Percentiles rank a stretch among this genome's conserved stretches.
Conservation (phyloP, 2,113 vertebrate genomes). For the Leuciscus idus region DNA sequence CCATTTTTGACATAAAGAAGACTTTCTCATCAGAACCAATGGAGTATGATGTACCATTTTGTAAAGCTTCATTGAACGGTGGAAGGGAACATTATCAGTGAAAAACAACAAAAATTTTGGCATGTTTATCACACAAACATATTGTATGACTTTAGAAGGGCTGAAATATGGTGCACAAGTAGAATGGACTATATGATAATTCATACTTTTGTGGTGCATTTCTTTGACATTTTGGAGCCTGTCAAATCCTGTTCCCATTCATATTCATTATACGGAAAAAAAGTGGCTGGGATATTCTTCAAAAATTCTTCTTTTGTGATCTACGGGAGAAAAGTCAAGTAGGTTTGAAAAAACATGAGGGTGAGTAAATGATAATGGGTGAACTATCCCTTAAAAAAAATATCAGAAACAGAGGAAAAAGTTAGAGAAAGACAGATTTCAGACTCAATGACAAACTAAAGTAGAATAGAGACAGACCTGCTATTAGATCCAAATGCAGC, state of each 20-base stretch:
- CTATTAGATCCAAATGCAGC: constrained; percentile 74
- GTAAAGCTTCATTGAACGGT: background rate
- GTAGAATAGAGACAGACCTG: constrained; percentile 67
- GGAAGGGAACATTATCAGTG: background rate
- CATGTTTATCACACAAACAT: background rate
- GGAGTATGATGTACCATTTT: background rate
- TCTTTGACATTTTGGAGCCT: background rate
- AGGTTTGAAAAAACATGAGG: background rate
- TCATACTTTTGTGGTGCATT: background rate
- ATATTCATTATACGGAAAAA: background rate
- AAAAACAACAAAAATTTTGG: background rate
- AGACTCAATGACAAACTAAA: background rate
- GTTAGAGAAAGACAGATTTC: background rate
- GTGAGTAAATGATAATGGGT: background rate
- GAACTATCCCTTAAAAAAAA: background rate
- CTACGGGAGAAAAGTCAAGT: background rate
- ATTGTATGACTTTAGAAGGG: background rate
- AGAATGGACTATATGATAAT: background rate
- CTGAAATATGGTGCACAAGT: background rate
- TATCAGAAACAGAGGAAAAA: background rate
- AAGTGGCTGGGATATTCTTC: background rate
- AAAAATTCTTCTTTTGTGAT: background rate
- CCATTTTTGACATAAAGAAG: background rate
- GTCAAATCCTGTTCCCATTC: background rate
- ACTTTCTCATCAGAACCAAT: background rate